Evolutionary conservation across 2,797 vertebrate genomes (phyloP).

Genomic region (Lacerta agilis): DNA sequence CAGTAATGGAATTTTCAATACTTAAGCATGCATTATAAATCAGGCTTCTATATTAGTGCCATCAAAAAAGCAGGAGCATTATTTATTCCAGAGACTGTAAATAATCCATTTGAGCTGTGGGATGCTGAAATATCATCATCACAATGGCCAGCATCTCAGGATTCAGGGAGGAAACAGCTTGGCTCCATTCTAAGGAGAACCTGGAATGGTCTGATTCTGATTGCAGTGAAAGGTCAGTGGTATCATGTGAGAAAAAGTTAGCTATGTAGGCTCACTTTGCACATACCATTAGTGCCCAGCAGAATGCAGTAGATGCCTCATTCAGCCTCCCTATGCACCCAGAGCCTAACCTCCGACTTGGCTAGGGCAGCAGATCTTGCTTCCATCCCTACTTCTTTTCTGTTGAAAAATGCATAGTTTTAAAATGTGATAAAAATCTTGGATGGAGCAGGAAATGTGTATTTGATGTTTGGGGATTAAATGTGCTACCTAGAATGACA

Average conservation of each 20-base stretch:
- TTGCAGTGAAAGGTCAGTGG: not conserved
- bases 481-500: conserved; percentile 43
- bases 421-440: conserved; percentile 10
- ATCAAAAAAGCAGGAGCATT: not conserved
- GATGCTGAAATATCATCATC: not conserved
- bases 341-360: not conserved
- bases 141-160: not conserved
- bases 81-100: not conserved
- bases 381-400: not conserved
- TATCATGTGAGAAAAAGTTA: not conserved
- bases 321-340: not conserved
- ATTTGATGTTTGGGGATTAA: conserved; percentile 51
- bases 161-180: not conserved
- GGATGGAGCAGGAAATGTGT: conserved; percentile 36
- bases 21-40: not conserved
- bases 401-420: not conserved
- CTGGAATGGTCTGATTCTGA: not conserved
- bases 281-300: not conserved
- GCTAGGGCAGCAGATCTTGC: not conserved
- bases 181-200: not conserved
- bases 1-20: not conserved
- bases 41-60: not conserved
- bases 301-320: not conserved
- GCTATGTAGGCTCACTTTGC: not conserved
- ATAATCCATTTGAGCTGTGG: fast-evolving